Evolutionary conservation across 2,888 invertebrate genomes (phyloP).

Genomic region (Aleiodes testaceus): DNA sequence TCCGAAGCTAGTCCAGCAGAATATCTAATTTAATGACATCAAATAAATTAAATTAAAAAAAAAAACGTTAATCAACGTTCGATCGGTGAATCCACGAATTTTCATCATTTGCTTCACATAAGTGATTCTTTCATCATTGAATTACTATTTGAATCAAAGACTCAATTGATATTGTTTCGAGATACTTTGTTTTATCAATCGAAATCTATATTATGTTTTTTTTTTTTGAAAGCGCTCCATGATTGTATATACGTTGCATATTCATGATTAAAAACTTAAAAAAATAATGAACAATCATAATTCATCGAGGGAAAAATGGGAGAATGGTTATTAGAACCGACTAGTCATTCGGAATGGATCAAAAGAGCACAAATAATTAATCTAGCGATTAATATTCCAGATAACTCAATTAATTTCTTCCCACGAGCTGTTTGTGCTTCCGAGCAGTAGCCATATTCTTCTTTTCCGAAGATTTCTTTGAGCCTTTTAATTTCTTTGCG

Average conservation of each 20-base stretch:
- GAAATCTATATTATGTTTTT: neutral
- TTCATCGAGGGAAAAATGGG: neutral
- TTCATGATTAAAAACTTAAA: conserved; percentile 14
- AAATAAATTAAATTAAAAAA: conserved; percentile 36
- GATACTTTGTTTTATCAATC: conserved; percentile 13
- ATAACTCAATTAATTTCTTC: conserved; percentile 37
- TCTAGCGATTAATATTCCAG: conserved; percentile 50
- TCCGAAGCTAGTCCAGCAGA: conserved; percentile 65
- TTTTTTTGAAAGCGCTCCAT: conserved; percentile 34
- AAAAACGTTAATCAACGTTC: conserved; percentile 5
- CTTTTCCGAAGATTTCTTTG: conserved; percentile 25
- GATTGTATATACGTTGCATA: conserved; percentile 65
- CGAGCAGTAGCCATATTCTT: conserved; percentile 31
- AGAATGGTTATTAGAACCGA: conserved; percentile 52
- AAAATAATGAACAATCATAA: neutral
- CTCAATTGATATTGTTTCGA: neutral
- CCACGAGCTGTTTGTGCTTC: conserved; percentile 35
- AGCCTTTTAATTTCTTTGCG: conserved; percentile 41
- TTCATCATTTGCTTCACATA: conserved; percentile 45
- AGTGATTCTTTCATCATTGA: conserved; percentile 38
- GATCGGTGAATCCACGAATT: conserved; percentile 2
- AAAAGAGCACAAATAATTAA: conserved; percentile 67
- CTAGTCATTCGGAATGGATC: conserved; percentile 69
- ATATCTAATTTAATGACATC: conserved; percentile 62
- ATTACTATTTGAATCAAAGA: neutral